Conservation (phyloP, 2,113 vertebrate genomes). For the Sturnira hondurensis region DNA sequence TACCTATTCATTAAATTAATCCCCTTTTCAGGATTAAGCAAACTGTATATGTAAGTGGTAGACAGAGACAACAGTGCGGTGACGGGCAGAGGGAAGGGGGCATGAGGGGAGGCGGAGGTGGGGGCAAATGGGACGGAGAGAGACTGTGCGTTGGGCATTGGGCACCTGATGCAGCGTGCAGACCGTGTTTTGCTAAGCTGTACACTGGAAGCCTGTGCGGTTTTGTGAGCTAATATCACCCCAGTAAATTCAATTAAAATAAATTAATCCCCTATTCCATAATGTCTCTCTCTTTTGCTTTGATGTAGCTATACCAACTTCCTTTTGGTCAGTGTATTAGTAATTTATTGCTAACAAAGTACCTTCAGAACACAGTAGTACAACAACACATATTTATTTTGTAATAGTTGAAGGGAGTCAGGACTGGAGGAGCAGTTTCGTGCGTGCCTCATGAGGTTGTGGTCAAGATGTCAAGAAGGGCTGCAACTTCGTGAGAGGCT, state of each 20-base stretch:
- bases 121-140: no score
- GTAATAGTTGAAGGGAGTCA: background rate
- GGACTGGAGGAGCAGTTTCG: background rate
- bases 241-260: background rate
- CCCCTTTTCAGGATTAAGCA: background rate
- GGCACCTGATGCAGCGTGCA: no score
- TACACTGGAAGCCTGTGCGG: no score
- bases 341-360: background rate
- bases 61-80: no score
- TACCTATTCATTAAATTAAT: background rate
- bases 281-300: background rate
- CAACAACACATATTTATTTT: background rate
- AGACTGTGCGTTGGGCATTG: no score
- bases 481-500: background rate
- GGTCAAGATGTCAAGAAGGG: background rate
- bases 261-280: background rate
- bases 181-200: no score
- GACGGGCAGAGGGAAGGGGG: no score
- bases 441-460: background rate
- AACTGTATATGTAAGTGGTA: no score
- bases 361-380: background rate
- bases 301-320: background rate
- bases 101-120: no score
- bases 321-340: background rate
- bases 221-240: no score